Base-by-base conservation (phyloP, 2,797 vertebrate species). In the Rhyacichthys aspro region DNA sequence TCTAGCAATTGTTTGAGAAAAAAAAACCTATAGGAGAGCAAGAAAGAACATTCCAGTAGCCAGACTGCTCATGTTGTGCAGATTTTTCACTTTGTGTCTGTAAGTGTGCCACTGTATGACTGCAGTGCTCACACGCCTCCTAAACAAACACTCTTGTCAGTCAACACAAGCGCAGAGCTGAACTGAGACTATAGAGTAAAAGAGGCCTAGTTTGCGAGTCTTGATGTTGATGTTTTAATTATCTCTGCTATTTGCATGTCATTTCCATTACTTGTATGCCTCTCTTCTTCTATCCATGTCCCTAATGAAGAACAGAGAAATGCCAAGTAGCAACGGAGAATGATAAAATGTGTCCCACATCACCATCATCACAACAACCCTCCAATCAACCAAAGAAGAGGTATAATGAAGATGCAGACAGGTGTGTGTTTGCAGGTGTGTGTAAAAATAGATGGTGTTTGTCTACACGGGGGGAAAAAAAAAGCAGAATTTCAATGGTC, bases 221-320 rank as follows among this genome's bases (percentile, higher is more conserved):
- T 17, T 28, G 37, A 60, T 53, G 78, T 53, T 76, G 34, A 81
- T 70, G 70, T 79, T 84, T 79, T 85, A 83, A 89, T 88, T 82
- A 54, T 62, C 45, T 77, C 33, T 56, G 56, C 39, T 67, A 58
- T 87, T 71, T 82, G 64, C 70, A 55, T 59, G 45, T 47, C 16
- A 48, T 68, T 67, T 55, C 34, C 53, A 46, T 67, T 67, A 43
- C 55, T 38, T 57, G 36, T 47, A 57, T 14, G 33, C 46, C 48
- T 55, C 68, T 46, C 19, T 68, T 11, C 59, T 56, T 43, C 45
- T 50, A 9, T 62, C 42, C 50, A 57, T 50, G 16, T 60, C 74
- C 59, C 55, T 75, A 50, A 78, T 76, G 78, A 77, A 74, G 74
- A 78, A 64, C 47, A 49, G 43, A 63, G 49, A 73, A 67, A 74